Conservation (phyloP, 2,888 invertebrate genomes). For the Panzeria rudis region DNA sequence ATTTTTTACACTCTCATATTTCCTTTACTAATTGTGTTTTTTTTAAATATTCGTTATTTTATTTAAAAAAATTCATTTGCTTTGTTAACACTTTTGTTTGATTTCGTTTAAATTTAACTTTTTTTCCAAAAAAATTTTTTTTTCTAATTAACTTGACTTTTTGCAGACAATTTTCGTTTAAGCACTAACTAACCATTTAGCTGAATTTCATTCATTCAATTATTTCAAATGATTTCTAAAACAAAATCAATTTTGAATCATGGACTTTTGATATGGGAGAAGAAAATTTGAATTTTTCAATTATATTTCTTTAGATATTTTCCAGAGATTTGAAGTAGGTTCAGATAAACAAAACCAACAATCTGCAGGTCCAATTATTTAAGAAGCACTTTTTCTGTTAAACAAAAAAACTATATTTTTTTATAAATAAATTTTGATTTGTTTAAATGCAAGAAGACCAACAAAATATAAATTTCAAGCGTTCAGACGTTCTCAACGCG, state of each 20-base stretch:
- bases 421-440: conserved; percentile 53
- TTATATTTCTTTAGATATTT: conserved; percentile 28
- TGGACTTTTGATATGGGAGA: conserved; percentile 14
- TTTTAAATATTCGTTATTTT: conserved; percentile 21
- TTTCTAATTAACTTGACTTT: conserved; percentile 14
- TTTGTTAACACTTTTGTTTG: conserved; percentile 25
- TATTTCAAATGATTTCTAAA: conserved; percentile 77
- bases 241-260: conserved; percentile 78
- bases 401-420: conserved; percentile 52
- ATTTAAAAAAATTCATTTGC: conserved; percentile 3
- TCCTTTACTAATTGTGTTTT: conserved; percentile 8
- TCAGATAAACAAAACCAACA: conserved; percentile 21
- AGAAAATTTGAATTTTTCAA: not conserved
- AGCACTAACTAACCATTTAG: conserved; percentile 12
- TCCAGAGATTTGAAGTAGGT: conserved; percentile 49
- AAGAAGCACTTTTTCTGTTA: conserved; percentile 32
- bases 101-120: conserved; percentile 51
- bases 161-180: conserved; percentile 67
- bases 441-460: conserved; percentile 25
- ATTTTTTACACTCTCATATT: not conserved
- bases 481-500: conserved; percentile 79
- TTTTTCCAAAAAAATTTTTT: conserved; percentile 7
- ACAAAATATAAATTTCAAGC: conserved; percentile 45
- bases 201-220: conserved; percentile 43
- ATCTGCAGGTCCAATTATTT: not conserved